Base-by-base conservation (phyloP, 2,113 vertebrate species). In the Manacus vitellinus region DNA sequence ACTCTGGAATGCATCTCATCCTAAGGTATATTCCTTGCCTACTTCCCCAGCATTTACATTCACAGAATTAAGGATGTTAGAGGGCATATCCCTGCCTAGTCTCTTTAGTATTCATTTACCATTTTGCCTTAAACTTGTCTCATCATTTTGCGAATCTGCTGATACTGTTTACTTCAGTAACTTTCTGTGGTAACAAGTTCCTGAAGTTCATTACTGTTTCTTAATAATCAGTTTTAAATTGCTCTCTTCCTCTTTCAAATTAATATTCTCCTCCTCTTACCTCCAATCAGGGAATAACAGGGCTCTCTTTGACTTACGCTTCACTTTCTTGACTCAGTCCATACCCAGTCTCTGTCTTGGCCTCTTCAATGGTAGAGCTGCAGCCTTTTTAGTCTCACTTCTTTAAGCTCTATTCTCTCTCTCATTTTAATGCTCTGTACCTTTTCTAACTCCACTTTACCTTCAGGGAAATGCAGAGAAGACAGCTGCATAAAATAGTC, bases 361-460 rank as follows among this genome's bases (percentile, higher is more conserved):
- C 7, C 8, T 67, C 15, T 44, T 85, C 30, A 63, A 0, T 9
- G 9, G 18, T 30, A 55, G 14, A 35, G 4, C 30, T 54, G 2
- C 3, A 75, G 18, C 4, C 7, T 46, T 85, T 92, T 82, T 22
- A 55, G 15, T 33, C 4, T 65, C 16, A 39, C 6, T 30, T 49
- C 4, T 10, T 62, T 37, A 56, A 68, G 17, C 4, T 65, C 16
- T 71, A 5, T 30, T 65, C 3, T 24, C 24, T 65, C n/a, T 37
- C 17, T 59, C 0, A 0, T 59, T 91, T 81, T 61, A 47, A 43
- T 27, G 14, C 2, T 54, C 52, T 55, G 2, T 33, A 46, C 24
- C 16, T 66, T 58, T 70, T 49, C 44, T 16, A 78, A 22, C 8
- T 52, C 20, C 7, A 27, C 21, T 58, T 72, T 54, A 75, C 10